Base-by-base conservation (phyloP, 2,888 invertebrate species). In the Bursaphelenchus okinawaensis region DNA sequence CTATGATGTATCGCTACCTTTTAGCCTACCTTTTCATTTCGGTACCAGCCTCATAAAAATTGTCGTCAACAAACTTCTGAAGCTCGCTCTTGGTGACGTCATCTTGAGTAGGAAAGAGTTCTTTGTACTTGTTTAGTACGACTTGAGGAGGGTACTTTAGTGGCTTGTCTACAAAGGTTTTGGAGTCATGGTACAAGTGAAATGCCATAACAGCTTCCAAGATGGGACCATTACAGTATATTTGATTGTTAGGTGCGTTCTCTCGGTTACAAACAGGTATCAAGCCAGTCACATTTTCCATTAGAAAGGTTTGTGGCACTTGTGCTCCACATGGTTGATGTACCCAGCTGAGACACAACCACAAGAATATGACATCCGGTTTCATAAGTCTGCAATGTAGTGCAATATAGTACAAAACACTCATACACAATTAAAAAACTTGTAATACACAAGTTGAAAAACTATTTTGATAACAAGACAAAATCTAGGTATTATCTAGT, bases 221-320 rank as follows among this genome's bases (percentile, higher is more conserved):
- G 22, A 81, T 66, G 31, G 68, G 63, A n/a, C 81, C 81, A 9
- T 68, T 70, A 65, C 81, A 81, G 68, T 80, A 81, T 23, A 81
- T 71, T 71, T 74, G 75, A 28, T 62, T 69, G 51, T 74, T 76
- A 8, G 70, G 68, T 20, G 72, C 69, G 22, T 62, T 70, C 8
- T 26, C 62, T 50, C 69, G 70, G 52, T 77, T 71, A 57, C 77
- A 77, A 8, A 68, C 71, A 58, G 70, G 56, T 1, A 76, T 50
- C 55, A 69, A 16, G 19, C n/a, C 19, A 3, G 26, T 54, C 16
- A 24, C 19, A 4, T 54, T 54, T 16, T 27, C 26, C 26, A 54
- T 23, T n/a, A 26, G n/a, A 6, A 54, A 23, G 26, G 12, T 40
- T 12, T 54, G 12, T 12, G 54, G 24, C 54, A 26, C 24, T 7